Conservation (phyloP, 2,888 invertebrate species). For the Platerodrilus igneus region DNA sequence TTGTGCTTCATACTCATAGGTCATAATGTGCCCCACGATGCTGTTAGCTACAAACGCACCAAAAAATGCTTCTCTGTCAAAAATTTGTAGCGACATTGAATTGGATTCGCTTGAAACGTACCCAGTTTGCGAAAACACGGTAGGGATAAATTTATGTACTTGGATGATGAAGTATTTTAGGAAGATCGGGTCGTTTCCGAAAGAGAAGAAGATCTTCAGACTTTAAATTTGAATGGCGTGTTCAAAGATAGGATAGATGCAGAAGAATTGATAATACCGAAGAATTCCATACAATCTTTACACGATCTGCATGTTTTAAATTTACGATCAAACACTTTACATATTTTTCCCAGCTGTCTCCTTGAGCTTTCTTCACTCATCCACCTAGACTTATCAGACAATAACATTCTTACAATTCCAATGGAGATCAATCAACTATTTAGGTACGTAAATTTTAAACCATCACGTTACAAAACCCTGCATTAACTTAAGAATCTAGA, state of each 20-base stretch:
- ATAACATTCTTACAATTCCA: constrained; percentile 60
- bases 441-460: constrained; percentile 49
- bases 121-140: too few species aligned
- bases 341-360: constrained; percentile 57
- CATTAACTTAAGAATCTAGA: constrained; percentile 30
- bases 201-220: too few species aligned
- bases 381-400: constrained; percentile 65
- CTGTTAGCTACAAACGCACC: too few species aligned
- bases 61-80: too few species aligned
- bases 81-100: too few species aligned
- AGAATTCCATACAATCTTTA: constrained; percentile 42
- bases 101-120: too few species aligned
- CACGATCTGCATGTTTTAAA: constrained; percentile 44
- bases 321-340: constrained; percentile 55
- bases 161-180: too few species aligned
- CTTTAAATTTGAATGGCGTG: constrained; percentile 44
- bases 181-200: too few species aligned
- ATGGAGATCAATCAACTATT: constrained; percentile 57
- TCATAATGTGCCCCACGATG: too few species aligned
- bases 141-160: too few species aligned
- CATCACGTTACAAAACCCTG: neutral
- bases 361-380: constrained; percentile 58
- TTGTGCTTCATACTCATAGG: too few species aligned
- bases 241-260: constrained; percentile 36
- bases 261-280: constrained; percentile 44